These are phyloP conservation scores for Falco peregrinus DNA, from an alignment of 2,797 vertebrate genomes.

Conservation along the genomic window DNA sequence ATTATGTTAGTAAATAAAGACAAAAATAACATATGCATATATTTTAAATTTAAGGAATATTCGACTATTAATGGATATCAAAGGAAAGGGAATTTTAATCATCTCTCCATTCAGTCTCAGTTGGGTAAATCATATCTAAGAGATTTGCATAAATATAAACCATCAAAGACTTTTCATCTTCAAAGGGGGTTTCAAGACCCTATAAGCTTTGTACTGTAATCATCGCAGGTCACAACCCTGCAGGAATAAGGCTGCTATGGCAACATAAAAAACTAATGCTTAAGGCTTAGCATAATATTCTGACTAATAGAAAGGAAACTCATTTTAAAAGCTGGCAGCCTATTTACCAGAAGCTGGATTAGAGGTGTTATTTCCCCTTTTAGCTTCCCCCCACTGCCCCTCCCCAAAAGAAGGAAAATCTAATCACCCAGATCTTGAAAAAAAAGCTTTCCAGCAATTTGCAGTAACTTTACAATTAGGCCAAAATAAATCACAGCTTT, in stretches of 20 bases:
- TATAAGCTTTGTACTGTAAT: conserved; percentile 99
- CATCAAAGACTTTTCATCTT: conserved; percentile 99
- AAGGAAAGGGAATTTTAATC: conserved; percentile 99
- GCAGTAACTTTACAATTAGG: conserved; percentile 82
- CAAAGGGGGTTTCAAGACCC: conserved; percentile 99
- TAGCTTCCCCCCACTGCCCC: conserved; percentile 72
- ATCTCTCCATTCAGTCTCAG: conserved; percentile 99
- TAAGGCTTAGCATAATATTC: conserved; percentile 99
- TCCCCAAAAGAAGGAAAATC: conserved; percentile 76
- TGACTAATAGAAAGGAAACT: conserved; percentile 88
- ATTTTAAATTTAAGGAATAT: conserved; percentile 92
- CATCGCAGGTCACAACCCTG: conserved; percentile 99
- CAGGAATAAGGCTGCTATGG: conserved; percentile 99
- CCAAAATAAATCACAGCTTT: conserved; percentile 80
- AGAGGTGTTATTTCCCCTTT: conserved; percentile 88
- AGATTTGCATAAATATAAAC: conserved; percentile 99
- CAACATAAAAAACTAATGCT: conserved; percentile 99
- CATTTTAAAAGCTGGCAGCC: conserved; percentile 86
- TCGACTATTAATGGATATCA: conserved; percentile 94
- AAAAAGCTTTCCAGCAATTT: conserved; percentile 80
- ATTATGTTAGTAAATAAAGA: conserved; percentile 86
- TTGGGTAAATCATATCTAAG: conserved; percentile 99
- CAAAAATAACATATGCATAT: conserved; percentile 85
- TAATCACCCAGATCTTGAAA: conserved; percentile 81
- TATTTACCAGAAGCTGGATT: conserved; percentile 86